These are phyloP conservation scores for Zaprionus tsacasi DNA, from an alignment of 1,140 invertebrate species.

Conservation along the genomic window DNA sequence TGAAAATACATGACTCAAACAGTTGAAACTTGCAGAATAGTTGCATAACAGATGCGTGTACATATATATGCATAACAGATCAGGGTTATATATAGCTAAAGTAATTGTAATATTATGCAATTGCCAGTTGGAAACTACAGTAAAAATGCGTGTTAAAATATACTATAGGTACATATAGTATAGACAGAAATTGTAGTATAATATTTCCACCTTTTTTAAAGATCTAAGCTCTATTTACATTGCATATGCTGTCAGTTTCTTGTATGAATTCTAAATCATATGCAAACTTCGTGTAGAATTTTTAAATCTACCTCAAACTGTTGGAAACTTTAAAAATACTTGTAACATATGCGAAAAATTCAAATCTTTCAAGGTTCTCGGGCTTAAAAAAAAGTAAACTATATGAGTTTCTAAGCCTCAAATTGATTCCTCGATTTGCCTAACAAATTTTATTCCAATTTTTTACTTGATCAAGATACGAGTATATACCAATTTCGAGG, in stretches of 20 bases:
- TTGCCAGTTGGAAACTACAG: too few relatives aligned
- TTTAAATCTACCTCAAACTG: not conserved
- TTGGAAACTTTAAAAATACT: not conserved
- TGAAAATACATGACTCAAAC: too few relatives aligned
- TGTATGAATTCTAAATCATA: not conserved
- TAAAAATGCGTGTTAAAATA: too few relatives aligned
- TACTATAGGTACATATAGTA: too few relatives aligned
- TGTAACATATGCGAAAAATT: not conserved
- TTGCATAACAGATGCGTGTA: not conserved
- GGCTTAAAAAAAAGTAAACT: not conserved
- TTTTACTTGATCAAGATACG: not conserved
- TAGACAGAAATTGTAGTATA: too few relatives aligned
- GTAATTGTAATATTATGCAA: too few relatives aligned
- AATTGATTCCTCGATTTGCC: not conserved
- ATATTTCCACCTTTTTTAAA: too few relatives aligned
- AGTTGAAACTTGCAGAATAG: not conserved
- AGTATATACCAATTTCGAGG: not conserved
- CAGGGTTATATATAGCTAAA: too few relatives aligned
- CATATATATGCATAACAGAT: too few relatives aligned
- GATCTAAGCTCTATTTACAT: not conserved
- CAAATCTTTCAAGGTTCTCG: not conserved
- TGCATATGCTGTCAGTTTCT: not conserved
- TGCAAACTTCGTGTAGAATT: not conserved
- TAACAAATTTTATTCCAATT: not conserved
- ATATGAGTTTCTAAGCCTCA: too few relatives aligned